Base-by-base conservation (phyloP, 2,113 vertebrate species). In the Thinocorus orbignyianus region DNA sequence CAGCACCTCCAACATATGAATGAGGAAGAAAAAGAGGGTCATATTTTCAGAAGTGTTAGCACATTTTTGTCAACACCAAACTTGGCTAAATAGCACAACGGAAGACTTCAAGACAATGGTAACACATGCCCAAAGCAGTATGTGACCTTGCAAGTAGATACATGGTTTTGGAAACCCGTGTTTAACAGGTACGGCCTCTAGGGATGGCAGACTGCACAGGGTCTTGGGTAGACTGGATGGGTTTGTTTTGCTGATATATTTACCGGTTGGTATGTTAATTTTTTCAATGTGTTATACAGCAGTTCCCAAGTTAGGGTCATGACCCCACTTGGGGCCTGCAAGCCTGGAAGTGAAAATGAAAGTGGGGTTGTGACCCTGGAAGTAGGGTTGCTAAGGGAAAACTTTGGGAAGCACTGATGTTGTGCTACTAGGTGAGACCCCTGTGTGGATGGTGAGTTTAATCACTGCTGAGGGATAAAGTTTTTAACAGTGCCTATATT, bases 331-430 rank as follows among this genome's bases (percentile, higher is more conserved):
- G 93, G 94, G 94, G 95, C 95, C 95, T 13, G 3, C 91, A 95
- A 97, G 92, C 80, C 92, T 94, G 96, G 88, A 97, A 97, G 86
- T 97, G 86, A 97, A 97, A 96, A 96, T 90, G 94, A 97, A 97
- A 96, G 95, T 95, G 91, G 86, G 96, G 95, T 97, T 96, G 88
- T 94, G 96, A 97, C 95, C 94, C 91, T 94, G 96, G 92, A 96
- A 95, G 92, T 93, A 92, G 76, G 88, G 69, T 51, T 95, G 82
- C 91, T 83, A 66, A 66, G 68, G 49, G 72, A 90, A 93, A 96
- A 88, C 51, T 88, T 90, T 2, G 19, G 54, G 79, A 96, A 95
- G 68, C 72, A 77, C 60, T 78, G 80, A 90, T 74, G 88, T 78
- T 88, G 72, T 70, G 83, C 94, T 95, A 92, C 83, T 95, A 90